Evolutionary conservation across 2,113 vertebrate genomes (phyloP).

Genomic region (Thunnus thynnus): DNA sequence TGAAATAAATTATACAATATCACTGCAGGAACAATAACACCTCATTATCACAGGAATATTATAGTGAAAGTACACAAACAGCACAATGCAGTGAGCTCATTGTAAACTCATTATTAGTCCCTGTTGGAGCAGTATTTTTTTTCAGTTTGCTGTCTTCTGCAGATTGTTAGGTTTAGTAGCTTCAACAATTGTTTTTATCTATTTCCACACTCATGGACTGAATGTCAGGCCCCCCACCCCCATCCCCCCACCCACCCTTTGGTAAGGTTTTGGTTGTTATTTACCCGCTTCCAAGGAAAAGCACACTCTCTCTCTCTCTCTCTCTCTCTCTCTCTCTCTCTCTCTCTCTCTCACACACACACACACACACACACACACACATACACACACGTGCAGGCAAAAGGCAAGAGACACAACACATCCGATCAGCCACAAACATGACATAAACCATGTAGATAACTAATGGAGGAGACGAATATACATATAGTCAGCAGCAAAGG

Average conservation of each 20-base stretch:
- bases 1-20: neutral
- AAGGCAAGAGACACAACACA: slow-evolving; percentile 55
- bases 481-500: slow-evolving; percentile 14
- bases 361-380: slow-evolving; percentile 15
- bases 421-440: slow-evolving; percentile 68
- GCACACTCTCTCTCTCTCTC: neutral
- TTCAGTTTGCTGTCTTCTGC: neutral
- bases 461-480: neutral
- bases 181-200: neutral
- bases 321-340: neutral
- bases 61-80: neutral
- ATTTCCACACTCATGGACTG: slow-evolving; percentile 12
- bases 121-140: too few species aligned
- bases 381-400: slow-evolving; percentile 13
- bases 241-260: slow-evolving; percentile 9
- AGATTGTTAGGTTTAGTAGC: neutral
- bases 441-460: slow-evolving; percentile 47
- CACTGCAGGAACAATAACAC: neutral
- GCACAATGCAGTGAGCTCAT: neutral
- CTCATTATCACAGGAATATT: neutral
- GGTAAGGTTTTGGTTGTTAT: slow-evolving; percentile 60
- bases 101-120: neutral
- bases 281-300: slow-evolving; percentile 62
- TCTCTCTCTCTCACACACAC: neutral
- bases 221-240: slow-evolving; percentile 7